Percentiles rank a stretch among this genome's conserved stretches.
Evolutionary conservation across 2,888 invertebrate genomes (phyloP).

Genomic region (Napeogenes inachia): DNA sequence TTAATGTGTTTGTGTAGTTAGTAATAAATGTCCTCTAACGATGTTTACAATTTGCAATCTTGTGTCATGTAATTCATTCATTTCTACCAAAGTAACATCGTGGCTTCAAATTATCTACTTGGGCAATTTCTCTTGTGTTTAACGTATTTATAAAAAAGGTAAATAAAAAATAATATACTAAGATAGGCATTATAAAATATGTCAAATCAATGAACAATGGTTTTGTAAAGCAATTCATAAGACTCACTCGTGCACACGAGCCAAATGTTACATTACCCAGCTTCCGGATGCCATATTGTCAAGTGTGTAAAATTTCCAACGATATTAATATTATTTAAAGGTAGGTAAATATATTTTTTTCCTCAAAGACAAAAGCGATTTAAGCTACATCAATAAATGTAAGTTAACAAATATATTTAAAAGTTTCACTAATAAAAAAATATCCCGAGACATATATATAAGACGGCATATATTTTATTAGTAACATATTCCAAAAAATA

Average conservation of each 20-base stretch:
- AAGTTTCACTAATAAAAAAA: not conserved
- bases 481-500: constrained; percentile 4
- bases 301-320: not conserved
- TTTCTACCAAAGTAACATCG: no score
- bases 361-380: no score
- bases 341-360: no score
- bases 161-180: no score
- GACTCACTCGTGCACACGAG: constrained; percentile 13
- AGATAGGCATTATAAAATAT: not conserved
- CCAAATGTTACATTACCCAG: constrained; percentile 12
- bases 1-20: not conserved
- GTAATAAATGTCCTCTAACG: not conserved
- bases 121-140: no score
- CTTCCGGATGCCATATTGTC: not conserved
- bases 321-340: no score
- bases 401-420: not conserved
- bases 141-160: no score
- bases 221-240: constrained; percentile 10
- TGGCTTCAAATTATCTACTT: no score
- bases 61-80: no score
- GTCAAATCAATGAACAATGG: constrained; percentile 8
- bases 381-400: not conserved
- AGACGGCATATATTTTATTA: constrained; percentile 2
- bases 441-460: not conserved
- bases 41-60: not conserved